phyloP scores from a whole-genome alignment of 1,140 invertebrate genomes.

The Drosophila orosa region DNA sequence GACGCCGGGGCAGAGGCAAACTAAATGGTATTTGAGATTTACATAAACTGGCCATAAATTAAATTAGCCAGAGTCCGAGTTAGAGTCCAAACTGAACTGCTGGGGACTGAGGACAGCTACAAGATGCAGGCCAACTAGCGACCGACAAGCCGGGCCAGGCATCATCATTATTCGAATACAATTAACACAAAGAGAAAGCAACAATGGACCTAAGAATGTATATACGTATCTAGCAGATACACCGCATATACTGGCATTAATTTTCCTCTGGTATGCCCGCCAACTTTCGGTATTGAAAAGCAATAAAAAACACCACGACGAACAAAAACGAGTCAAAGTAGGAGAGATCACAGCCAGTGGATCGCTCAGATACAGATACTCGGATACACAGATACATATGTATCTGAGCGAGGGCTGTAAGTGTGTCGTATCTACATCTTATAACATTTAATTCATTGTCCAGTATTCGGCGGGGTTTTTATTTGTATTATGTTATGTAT shows the following conservation, averaged over 20 bases:
- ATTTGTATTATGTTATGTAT: constrained; percentile 69
- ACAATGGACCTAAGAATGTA: constrained; percentile 42
- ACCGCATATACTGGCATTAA: constrained; percentile 54
- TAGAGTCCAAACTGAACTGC: constrained; percentile 9
- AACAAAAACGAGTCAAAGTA: constrained; percentile 30
- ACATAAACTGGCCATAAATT: constrained; percentile 81
- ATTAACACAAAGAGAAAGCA: constrained; percentile 81
- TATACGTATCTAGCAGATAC: constrained; percentile 44
- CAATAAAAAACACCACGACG: constrained; percentile 42
- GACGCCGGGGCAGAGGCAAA: constrained; percentile 24
- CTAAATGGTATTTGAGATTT: constrained; percentile 74
- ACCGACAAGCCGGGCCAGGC: constrained; percentile 36
- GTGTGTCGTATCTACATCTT: constrained; percentile 42
- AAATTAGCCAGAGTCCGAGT: constrained; percentile 62
- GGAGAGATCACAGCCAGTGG: constrained; percentile 52
- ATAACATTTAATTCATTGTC: constrained; percentile 68
- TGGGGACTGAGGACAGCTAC: constrained; percentile 31
- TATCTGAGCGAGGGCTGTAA: constrained; percentile 15
- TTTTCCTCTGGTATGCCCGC: constrained; percentile 53
- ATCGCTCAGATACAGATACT: constrained; percentile 30
- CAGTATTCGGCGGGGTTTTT: constrained; percentile 46
- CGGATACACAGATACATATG: constrained; percentile 38
- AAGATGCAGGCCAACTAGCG: constrained; percentile 56
- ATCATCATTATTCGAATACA: constrained; percentile 80
- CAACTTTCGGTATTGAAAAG: constrained; percentile 57